Percentiles rank a stretch among this genome's conserved stretches.
phyloP scores from a whole-genome alignment of 2,113 vertebrate species.

The Condylura cristata region DNA sequence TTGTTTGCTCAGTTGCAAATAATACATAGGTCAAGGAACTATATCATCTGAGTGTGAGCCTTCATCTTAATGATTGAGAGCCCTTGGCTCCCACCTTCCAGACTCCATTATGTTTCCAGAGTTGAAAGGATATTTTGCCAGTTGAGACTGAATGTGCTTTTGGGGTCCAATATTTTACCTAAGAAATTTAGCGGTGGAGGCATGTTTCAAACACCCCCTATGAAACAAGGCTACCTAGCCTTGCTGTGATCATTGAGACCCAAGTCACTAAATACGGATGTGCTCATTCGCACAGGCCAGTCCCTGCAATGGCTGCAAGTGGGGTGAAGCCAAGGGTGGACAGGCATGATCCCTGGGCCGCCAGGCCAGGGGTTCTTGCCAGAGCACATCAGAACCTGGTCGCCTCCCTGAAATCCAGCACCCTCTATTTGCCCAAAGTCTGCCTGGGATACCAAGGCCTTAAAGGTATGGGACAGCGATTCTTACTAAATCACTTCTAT shows the following conservation, averaged over 20 bases:
- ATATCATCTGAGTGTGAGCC: not conserved
- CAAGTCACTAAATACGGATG: not conserved
- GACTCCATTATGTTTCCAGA: not conserved
- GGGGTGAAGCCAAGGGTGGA: not conserved
- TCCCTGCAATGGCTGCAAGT: not conserved
- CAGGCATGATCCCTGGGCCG: not conserved
- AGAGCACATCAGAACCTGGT: not conserved
- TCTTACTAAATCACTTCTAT: not conserved
- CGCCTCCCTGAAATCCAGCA: not conserved
- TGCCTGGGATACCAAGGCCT: not conserved
- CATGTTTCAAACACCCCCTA: not conserved
- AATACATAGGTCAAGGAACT: not conserved
- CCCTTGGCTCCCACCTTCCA: not conserved
- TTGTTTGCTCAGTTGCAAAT: not conserved
- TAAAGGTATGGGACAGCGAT: fast-evolving
- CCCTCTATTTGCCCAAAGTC: not conserved
- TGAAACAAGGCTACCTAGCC: not conserved
- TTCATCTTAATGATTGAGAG: not conserved
- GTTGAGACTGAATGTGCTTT: not conserved
- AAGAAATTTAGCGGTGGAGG: not conserved
- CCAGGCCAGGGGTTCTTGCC: not conserved
- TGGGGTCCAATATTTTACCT: slow-evolving; percentile 13
- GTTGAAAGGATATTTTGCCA: not conserved
- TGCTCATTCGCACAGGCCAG: not conserved
- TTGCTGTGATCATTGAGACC: not conserved